Evolutionary conservation across 2,888 invertebrate genomes (phyloP).

Genomic region (Thalpophila matura): DNA sequence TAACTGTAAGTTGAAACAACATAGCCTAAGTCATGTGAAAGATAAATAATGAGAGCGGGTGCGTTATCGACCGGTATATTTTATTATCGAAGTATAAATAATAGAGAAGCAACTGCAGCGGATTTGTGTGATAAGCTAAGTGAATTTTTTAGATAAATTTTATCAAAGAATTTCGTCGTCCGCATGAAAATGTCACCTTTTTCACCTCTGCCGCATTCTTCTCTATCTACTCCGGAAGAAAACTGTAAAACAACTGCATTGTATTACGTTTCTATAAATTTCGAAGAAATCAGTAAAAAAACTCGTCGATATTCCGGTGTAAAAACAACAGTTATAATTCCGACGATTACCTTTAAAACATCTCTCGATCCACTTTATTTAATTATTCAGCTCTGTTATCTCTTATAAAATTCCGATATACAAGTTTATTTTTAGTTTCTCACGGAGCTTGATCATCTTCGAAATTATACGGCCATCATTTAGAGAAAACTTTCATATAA

Average conservation of each 20-base stretch:
- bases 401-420: constrained; percentile 54
- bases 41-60: not conserved
- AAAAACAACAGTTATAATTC: constrained; percentile 56
- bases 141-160: constrained; percentile 11
- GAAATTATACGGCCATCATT: constrained; percentile 50
- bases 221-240: constrained; percentile 22
- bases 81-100: constrained; percentile 11
- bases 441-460: constrained; percentile 50
- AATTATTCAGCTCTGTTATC: constrained; percentile 60
- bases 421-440: constrained; percentile 60
- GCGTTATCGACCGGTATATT: not conserved
- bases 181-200: constrained; percentile 1
- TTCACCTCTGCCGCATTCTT: constrained; percentile 25
- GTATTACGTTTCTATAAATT: constrained; percentile 5
- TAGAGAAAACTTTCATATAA: constrained; percentile 32
- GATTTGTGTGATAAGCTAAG: constrained; percentile 3
- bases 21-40: not conserved
- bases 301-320: constrained; percentile 43
- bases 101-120: constrained; percentile 8
- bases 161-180: constrained; percentile 4
- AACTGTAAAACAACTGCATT: constrained; percentile 7
- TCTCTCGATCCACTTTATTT: constrained; percentile 57
- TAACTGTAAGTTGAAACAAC: too few species aligned
- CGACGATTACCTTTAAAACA: constrained; percentile 59
- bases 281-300: constrained; percentile 19